phyloP scores from a whole-genome alignment of 2,113 vertebrate genomes.

The Montifringilla adamsi region DNA sequence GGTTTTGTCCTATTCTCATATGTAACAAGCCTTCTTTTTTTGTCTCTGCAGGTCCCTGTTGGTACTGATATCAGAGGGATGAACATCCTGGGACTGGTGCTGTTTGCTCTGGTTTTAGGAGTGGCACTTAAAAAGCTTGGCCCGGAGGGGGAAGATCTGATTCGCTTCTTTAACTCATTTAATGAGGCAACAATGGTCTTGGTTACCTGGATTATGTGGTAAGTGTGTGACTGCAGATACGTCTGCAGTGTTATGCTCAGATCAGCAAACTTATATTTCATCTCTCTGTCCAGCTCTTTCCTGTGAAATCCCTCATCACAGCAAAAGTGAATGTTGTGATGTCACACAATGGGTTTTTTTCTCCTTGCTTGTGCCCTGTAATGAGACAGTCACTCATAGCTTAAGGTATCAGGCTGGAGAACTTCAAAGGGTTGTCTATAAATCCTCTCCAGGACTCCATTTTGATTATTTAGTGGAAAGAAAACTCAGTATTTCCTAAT shows the following conservation, averaged over 20 bases:
- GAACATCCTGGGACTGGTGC: constrained; percentile 95
- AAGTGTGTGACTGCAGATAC: constrained; percentile 48
- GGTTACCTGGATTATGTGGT: constrained; percentile 99
- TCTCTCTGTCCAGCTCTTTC: not conserved
- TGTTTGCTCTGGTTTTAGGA: constrained; percentile 93
- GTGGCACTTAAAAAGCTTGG: constrained; percentile 94
- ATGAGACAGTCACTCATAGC: not conserved
- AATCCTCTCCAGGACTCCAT: not conserved
- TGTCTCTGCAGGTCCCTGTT: constrained; percentile 78
- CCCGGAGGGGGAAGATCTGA: constrained; percentile 91
- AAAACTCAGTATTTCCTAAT: not conserved
- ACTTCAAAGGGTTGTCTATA: not conserved
- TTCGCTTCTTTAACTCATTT: constrained; percentile 95
- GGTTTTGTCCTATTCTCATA: not conserved
- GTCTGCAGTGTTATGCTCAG: not conserved
- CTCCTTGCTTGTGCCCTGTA: not conserved
- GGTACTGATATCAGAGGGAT: constrained; percentile 89
- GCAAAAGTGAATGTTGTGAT: not conserved
- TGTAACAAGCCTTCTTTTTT: not conserved
- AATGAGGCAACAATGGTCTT: constrained; percentile 98
- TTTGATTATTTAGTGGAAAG: not conserved
- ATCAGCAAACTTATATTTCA: not conserved
- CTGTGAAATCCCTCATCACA: not conserved
- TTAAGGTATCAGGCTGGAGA: not conserved
- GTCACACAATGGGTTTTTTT: not conserved